A percentile compares a stretch with the other conserved stretches of the same genome.
phyloP scores from a whole-genome alignment of 2,888 invertebrate species.

The Tanytarsus gracilentus region DNA sequence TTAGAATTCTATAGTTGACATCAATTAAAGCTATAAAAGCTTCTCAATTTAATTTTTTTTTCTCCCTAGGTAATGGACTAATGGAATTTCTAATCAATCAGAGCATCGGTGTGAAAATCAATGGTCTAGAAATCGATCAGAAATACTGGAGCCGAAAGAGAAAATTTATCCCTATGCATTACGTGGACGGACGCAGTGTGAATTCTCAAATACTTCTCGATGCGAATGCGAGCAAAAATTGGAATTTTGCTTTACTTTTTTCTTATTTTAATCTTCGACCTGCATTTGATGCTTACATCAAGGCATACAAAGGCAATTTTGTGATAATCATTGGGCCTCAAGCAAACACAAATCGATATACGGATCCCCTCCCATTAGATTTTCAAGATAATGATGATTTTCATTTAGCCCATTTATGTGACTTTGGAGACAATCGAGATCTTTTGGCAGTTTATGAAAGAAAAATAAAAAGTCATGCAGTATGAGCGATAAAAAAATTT shows the following conservation, averaged over 20 bases:
- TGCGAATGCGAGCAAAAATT: conserved; percentile 39
- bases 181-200: conserved; percentile 42
- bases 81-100: conserved; percentile 67
- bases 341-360: conserved; percentile 49
- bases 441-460: conserved; percentile 54
- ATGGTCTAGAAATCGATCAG: conserved; percentile 67
- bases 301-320: conserved; percentile 52
- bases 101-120: conserved; percentile 52
- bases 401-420: conserved; percentile 48
- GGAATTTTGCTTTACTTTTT: conserved; percentile 54
- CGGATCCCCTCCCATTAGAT: conserved; percentile 61
- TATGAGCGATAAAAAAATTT: background rate
- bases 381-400: conserved; percentile 45
- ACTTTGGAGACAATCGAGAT: conserved; percentile 55
- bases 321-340: conserved; percentile 68
- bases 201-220: conserved; percentile 42
- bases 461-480: conserved; percentile 22
- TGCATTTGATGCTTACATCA: conserved; percentile 60
- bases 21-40: too few relatives aligned
- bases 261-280: conserved; percentile 70
- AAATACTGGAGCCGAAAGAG: conserved; percentile 74
- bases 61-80: too few relatives aligned
- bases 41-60: too few relatives aligned
- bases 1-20: too few relatives aligned
- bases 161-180: conserved; percentile 59